These are phyloP conservation scores for Corythornis madagascariensis DNA, from an alignment of 2,113 vertebrate genomes.

Conservation along the genomic window DNA sequence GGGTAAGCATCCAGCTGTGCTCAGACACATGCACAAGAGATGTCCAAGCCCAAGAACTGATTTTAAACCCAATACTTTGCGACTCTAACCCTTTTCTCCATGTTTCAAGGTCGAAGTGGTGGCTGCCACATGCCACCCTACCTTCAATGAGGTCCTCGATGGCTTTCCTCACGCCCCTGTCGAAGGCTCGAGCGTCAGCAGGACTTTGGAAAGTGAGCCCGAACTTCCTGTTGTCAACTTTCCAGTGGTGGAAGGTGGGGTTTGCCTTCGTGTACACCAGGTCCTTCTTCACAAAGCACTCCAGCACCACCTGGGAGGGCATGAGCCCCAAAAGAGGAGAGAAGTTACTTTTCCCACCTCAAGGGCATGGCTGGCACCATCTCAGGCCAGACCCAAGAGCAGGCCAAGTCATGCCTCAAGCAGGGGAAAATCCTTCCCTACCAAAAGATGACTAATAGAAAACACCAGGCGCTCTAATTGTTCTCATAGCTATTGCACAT, in stretches of 20 bases:
- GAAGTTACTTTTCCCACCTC: conserved; percentile 46
- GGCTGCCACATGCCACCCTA: conserved; percentile 31
- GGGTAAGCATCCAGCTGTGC: background rate
- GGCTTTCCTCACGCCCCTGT: conserved; percentile 96
- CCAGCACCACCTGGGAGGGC: conserved; percentile 89
- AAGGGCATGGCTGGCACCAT: background rate
- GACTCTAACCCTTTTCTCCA: background rate
- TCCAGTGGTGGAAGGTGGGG: conserved; percentile 99
- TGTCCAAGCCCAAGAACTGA: background rate
- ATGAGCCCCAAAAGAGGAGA: conserved; percentile 39
- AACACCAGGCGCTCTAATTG: conserved; percentile 5
- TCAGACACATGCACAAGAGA: accelerated
- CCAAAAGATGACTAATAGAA: background rate
- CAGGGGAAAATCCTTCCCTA: background rate
- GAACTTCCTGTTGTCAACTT: conserved; percentile 93
- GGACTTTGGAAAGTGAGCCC: conserved; percentile 98
- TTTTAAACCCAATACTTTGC: background rate
- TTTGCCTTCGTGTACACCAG: conserved; percentile 98
- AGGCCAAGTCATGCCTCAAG: background rate
- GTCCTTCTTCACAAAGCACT: conserved; percentile 96
- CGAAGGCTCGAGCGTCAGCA: conserved; percentile 95
- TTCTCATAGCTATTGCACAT: background rate
- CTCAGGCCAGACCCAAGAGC: background rate
- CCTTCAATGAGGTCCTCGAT: conserved; percentile 99
- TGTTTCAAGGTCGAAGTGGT: background rate